Evolutionary conservation across 1,140 invertebrate genomes (phyloP), one percentile per base, ranked within the genome.

Genomic region (Polypedilum vanderplanki): DNA sequence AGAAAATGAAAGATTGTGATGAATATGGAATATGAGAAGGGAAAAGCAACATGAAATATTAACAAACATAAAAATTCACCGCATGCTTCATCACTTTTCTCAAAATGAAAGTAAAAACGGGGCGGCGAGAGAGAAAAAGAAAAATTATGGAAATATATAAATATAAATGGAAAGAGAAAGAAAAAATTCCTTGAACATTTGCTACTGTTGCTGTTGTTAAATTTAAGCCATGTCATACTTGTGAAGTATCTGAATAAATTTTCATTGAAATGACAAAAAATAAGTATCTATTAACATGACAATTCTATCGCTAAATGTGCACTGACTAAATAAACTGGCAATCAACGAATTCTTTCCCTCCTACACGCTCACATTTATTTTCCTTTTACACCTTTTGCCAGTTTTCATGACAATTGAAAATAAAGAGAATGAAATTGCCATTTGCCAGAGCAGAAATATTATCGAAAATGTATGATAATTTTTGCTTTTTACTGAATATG

Each of bases 221-320:
- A 22, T 70, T 18, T 70, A 22, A 70, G 65, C 46, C 12, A 57
- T 57, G 46, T n/a, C 24, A 33, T 33, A 5, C n/a, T 57, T n/a
- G 46, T 57, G 3, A 15, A 57, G 46, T 57, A 57, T 57, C n/a
- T 57, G 46, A 57, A 57, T 57, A 57, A 57, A 57, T 57, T 57
- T 33, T 57, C 12, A 57, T 57, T 57, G 46, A 57, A 70, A 22
- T 20, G 65, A 20, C n/a, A 20, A 22, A 70, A 22, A 70, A 57
- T 15, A 57, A 17, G n/a, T 22, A 18, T 70, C 65, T 22, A 70
- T 70, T 70, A 70, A 70, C 65, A 70, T 70, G 65, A 70, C 65
- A 70, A 70, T 70, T 70, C 65, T 70, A 70, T 70, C 12, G 46
- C n/a, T 57, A 57, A 57, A 57, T 57, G 46, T 57, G 46, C 46